Percentiles rank a stretch among this genome's conserved stretches.
These are phyloP conservation scores for Frankliniella intonsa DNA, from an alignment of 2,888 invertebrate species.

Conservation along the genomic window DNA sequence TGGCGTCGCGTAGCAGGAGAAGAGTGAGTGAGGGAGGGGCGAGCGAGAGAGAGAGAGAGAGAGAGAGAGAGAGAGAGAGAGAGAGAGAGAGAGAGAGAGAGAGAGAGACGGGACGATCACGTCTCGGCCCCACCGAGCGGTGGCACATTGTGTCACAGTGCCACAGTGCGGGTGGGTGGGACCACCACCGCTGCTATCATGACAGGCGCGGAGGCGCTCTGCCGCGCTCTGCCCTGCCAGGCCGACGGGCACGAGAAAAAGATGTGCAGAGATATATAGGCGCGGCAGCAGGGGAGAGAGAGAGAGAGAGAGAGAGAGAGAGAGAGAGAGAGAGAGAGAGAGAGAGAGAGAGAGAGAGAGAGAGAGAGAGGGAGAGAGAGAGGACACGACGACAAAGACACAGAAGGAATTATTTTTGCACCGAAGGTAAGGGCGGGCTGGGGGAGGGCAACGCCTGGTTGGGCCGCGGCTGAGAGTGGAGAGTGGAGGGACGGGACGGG, in stretches of 20 bases:
- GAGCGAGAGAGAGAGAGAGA: neutral
- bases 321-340: neutral
- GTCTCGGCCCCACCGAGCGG: no score
- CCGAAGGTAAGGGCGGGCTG: neutral
- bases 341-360: neutral
- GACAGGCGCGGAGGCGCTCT: no score
- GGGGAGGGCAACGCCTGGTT: neutral
- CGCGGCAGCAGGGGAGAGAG: no score
- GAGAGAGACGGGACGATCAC: neutral
- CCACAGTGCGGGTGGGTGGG: no score
- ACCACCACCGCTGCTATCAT: no score
- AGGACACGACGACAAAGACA: neutral
- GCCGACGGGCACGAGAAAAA: no score
- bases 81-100: constrained; percentile 10
- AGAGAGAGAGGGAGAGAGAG: neutral
- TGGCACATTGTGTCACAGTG: no score
- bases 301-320: no score
- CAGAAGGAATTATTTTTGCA: no score
- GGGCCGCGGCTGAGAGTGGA: neutral
- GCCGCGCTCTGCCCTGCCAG: no score
- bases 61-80: constrained; percentile 10
- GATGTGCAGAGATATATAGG: no score
- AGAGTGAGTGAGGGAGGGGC: neutral
- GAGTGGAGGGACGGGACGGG: neutral
- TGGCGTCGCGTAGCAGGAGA: neutral